Conservation (phyloP, 2,113 vertebrate genomes). For the Anseranas semipalmata region DNA sequence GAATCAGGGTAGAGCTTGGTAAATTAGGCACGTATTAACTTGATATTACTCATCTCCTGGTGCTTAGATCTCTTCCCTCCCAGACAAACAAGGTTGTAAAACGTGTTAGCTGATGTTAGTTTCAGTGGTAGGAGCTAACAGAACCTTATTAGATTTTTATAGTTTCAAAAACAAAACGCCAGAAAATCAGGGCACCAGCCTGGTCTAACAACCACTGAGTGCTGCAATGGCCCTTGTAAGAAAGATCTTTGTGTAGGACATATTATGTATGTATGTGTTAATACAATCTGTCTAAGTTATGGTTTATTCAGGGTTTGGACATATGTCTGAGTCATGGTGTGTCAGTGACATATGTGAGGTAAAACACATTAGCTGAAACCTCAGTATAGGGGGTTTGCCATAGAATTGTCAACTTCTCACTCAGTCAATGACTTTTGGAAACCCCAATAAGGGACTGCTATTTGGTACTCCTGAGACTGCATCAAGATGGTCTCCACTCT, state of each 20-base stretch:
- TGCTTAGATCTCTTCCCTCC: background rate
- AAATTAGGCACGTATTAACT: background rate
- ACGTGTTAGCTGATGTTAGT: background rate
- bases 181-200: slow-evolving; percentile 8
- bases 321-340: background rate
- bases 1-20: slow-evolving; percentile 23
- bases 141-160: slow-evolving; percentile 12
- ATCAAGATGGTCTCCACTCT: background rate
- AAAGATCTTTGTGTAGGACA: background rate
- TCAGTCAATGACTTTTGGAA: background rate
- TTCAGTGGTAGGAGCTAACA: slow-evolving; percentile 8
- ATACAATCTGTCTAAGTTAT: background rate
- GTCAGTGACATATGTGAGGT: background rate
- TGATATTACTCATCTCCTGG: slow-evolving; percentile 17
- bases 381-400: background rate
- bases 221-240: background rate
- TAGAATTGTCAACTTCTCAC: background rate
- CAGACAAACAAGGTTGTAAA: slow-evolving; percentile 41
- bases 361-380: background rate
- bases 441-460: background rate
- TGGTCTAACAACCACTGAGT: background rate
- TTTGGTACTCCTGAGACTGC: background rate
- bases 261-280: background rate
- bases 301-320: background rate
- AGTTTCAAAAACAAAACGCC: slow-evolving; percentile 33